Evolutionary conservation across 2,888 invertebrate species (phyloP).

Genomic region (Drosophila algonquin): DNA sequence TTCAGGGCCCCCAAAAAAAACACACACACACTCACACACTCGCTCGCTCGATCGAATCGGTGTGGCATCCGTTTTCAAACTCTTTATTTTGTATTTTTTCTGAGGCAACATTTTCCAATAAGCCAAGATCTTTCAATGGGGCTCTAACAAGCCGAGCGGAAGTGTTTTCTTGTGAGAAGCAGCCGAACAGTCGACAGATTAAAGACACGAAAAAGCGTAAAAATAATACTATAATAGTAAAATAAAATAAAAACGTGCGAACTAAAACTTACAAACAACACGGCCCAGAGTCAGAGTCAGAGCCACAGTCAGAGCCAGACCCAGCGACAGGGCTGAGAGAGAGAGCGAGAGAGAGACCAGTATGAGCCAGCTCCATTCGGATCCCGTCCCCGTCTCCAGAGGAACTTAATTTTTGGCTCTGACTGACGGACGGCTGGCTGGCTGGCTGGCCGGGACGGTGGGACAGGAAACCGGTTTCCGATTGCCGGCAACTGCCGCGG

Average conservation of each 20-base stretch:
- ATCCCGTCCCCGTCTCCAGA: constrained; percentile 53
- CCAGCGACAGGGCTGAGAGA: background rate
- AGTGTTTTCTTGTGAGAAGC: constrained; percentile 49
- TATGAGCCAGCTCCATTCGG: constrained; percentile 54
- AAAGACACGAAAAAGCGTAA: constrained; percentile 23
- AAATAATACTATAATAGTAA: constrained; percentile 11
- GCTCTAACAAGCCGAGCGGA: constrained; percentile 42
- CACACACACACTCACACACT: background rate
- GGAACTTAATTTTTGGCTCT: constrained; percentile 66
- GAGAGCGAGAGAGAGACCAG: constrained; percentile 40
- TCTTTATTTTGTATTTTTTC: constrained; percentile 5
- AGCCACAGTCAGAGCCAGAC: background rate
- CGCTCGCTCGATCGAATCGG: background rate
- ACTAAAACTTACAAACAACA: constrained; percentile 66
- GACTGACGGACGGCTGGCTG: constrained; percentile 29
- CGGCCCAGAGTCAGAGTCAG: background rate
- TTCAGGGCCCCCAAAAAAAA: constrained; percentile 13
- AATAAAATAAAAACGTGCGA: constrained; percentile 77
- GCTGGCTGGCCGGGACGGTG: constrained; percentile 38
- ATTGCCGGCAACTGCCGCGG: constrained; percentile 59
- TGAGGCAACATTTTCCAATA: background rate
- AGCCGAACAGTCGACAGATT: constrained; percentile 12
- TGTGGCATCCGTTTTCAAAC: constrained; percentile 35
- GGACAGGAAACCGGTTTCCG: constrained; percentile 71
- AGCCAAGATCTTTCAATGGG: constrained; percentile 36